phyloP scores from a whole-genome alignment of 2,797 vertebrate genomes.

The Neosilurus mollespiculum region DNA sequence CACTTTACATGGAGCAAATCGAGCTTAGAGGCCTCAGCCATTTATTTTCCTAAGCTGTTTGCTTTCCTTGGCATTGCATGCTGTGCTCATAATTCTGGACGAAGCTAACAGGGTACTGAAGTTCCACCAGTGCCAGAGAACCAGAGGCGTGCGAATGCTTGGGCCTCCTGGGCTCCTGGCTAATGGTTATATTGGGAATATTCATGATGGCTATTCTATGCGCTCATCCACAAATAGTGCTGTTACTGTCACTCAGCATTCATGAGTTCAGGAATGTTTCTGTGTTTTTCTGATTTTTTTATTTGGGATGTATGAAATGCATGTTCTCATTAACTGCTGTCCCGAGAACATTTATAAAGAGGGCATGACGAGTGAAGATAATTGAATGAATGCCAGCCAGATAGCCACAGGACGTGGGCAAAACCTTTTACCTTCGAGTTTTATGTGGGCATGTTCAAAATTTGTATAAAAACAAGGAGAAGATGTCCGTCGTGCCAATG shows the following conservation, averaged over 20 bases:
- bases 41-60: constrained; percentile 58
- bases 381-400: neutral
- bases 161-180: constrained; percentile 38
- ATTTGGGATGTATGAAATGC: neutral
- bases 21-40: constrained; percentile 32
- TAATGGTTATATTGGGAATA: constrained; percentile 45
- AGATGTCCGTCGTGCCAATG: too few species aligned
- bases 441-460: neutral
- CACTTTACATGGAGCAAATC: constrained; percentile 40
- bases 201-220: constrained; percentile 36
- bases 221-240: constrained; percentile 37
- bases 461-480: constrained; percentile 50
- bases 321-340: neutral
- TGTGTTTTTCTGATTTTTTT: neutral
- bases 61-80: constrained; percentile 58
- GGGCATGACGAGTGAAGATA: neutral
- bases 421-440: neutral
- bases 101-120: constrained; percentile 26
- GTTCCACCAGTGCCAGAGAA: constrained; percentile 42
- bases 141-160: constrained; percentile 30
- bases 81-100: constrained; percentile 56
- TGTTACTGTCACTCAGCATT: constrained; percentile 29
- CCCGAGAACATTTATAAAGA: neutral
- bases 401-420: neutral
- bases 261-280: neutral